Evolutionary conservation across 2,113 vertebrate genomes (phyloP).

Genomic region (Furnarius figulus): DNA sequence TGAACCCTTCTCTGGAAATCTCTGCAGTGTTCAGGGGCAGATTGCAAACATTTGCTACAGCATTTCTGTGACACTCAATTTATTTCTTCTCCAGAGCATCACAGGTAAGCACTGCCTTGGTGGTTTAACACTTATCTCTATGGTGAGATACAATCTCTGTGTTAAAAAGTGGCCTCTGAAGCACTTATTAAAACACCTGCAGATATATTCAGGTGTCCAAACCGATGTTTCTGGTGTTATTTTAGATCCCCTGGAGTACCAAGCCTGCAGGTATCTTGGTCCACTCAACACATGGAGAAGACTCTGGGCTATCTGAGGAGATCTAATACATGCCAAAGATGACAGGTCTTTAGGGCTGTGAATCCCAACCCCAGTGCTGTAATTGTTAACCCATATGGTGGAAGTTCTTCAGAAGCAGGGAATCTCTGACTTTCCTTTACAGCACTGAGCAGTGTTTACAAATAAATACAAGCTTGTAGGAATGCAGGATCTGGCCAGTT

Average conservation of each 20-base stretch:
- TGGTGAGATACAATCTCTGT: not conserved
- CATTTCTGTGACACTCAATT: not conserved
- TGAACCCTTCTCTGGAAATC: not conserved
- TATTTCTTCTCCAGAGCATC: not conserved
- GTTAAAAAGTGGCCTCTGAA: not conserved
- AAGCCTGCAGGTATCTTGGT: not conserved
- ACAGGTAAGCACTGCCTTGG: not conserved
- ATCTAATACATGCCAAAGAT: not conserved
- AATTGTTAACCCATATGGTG: not conserved
- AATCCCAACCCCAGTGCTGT: not conserved
- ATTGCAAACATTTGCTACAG: not conserved
- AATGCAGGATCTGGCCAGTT: not conserved
- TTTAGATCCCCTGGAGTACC: not conserved
- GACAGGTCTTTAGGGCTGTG: not conserved
- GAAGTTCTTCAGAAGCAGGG: not conserved
- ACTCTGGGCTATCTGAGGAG: not conserved
- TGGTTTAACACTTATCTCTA: not conserved
- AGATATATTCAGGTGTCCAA: not conserved
- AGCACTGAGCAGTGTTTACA: not conserved
- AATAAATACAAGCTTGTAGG: not conserved
- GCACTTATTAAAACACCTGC: not conserved
- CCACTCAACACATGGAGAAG: not conserved
- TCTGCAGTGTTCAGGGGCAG: not conserved
- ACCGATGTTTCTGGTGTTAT: not conserved
- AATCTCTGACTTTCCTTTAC: not conserved